A percentile compares a stretch with the other conserved stretches of the same genome.
These are phyloP conservation scores for Apotomis capreana DNA, from an alignment of 2,888 invertebrate genomes.

Conservation along the genomic window DNA sequence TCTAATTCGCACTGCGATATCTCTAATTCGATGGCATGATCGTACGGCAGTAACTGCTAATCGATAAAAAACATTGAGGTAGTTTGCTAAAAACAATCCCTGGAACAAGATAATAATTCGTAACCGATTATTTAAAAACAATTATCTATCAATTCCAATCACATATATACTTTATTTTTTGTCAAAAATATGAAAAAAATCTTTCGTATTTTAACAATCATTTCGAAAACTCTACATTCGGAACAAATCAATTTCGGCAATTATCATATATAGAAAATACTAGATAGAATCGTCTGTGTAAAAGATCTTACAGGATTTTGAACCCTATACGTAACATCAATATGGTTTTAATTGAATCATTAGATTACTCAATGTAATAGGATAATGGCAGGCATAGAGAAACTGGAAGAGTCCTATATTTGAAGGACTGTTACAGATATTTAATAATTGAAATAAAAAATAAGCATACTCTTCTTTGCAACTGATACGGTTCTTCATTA, in stretches of 20 bases:
- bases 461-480: neutral
- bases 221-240: conserved; percentile 60
- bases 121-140: conserved; percentile 17
- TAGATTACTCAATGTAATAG: conserved; percentile 16
- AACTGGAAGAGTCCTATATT: conserved; percentile 20
- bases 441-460: neutral
- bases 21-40: too few species aligned
- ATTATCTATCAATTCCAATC: conserved; percentile 5
- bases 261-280: conserved; percentile 11
- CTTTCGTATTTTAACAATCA: conserved; percentile 44
- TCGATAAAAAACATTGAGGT: neutral
- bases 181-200: conserved; percentile 1
- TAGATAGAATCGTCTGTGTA: conserved; percentile 2
- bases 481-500: too few species aligned
- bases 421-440: neutral
- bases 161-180: conserved; percentile 14
- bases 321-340: conserved; percentile 11
- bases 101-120: neutral
- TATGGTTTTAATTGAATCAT: conserved; percentile 10
- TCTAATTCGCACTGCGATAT: too few species aligned
- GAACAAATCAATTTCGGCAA: conserved; percentile 67
- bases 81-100: neutral
- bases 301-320: conserved; percentile 4
- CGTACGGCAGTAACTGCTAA: neutral
- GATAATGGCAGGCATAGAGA: conserved; percentile 5